phyloP scores from a whole-genome alignment of 2,113 vertebrate species.

The Prionailurus bengalensis region DNA sequence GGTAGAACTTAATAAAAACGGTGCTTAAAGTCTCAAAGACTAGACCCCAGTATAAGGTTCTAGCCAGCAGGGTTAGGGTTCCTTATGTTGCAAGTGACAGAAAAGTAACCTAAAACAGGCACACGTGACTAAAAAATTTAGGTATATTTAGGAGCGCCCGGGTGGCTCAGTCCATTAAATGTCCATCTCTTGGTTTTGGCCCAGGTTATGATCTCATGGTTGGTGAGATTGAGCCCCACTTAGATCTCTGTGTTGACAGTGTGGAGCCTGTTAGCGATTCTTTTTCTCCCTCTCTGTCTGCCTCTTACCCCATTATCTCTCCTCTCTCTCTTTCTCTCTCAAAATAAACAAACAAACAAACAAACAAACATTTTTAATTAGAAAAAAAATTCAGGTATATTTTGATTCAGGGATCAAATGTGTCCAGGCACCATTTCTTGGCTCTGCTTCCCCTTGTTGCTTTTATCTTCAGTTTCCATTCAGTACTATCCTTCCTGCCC shows the following conservation, averaged over 20 bases:
- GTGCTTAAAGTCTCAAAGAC: background rate
- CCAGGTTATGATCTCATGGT: too few species aligned
- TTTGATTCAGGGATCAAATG: background rate
- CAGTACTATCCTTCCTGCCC: background rate
- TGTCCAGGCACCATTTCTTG: background rate
- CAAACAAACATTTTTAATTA: too few species aligned
- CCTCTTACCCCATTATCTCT: too few species aligned
- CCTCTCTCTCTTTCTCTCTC: too few species aligned
- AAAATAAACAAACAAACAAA: too few species aligned
- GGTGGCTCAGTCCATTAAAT: too few species aligned
- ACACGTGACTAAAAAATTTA: background rate
- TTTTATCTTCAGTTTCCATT: conserved; percentile 3
- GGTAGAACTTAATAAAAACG: background rate
- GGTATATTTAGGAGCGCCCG: background rate
- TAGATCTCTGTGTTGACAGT: too few species aligned
- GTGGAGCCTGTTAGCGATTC: too few species aligned
- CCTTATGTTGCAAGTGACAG: background rate
- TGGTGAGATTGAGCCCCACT: too few species aligned
- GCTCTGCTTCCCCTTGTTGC: background rate
- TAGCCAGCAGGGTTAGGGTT: background rate
- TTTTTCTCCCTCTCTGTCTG: too few species aligned
- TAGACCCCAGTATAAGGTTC: background rate
- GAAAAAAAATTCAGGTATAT: background rate
- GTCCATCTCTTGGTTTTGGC: too few species aligned
- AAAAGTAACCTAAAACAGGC: background rate